Evolutionary conservation across 1,140 invertebrate genomes (phyloP).

Genomic region (Solenopsis fugax): DNA sequence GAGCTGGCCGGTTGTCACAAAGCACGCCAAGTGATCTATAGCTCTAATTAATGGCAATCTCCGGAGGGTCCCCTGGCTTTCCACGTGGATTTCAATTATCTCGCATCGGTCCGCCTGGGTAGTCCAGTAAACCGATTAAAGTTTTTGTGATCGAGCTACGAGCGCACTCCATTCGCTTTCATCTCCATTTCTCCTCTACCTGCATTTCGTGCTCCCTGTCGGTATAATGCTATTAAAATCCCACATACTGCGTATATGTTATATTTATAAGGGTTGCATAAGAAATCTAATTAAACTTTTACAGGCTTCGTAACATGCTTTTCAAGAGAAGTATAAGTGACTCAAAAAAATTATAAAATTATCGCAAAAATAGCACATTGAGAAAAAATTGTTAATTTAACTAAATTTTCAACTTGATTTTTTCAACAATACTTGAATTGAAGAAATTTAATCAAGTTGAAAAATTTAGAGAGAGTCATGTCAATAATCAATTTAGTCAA

Average conservation of each 20-base stretch:
- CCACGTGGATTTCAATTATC: conserved; percentile 82
- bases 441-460: too few relatives aligned
- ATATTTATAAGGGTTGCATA: conserved; percentile 43
- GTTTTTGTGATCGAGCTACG: conserved; percentile 71
- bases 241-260: conserved; percentile 23
- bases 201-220: conserved; percentile 7
- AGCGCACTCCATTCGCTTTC: conserved; percentile 56
- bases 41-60: conserved; percentile 82
- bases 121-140: conserved; percentile 77
- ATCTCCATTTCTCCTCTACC: conserved; percentile 54
- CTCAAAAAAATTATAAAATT: too few relatives aligned
- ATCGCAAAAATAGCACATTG: too few relatives aligned
- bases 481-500: too few relatives aligned
- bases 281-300: conserved; percentile 48
- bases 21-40: conserved; percentile 79
- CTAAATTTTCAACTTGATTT: too few relatives aligned
- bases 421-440: too few relatives aligned
- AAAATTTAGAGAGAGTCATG: too few relatives aligned
- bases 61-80: conserved; percentile 76
- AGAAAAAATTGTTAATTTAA: too few relatives aligned
- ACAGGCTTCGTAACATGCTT: not conserved
- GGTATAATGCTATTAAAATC: conserved; percentile 56
- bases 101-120: conserved; percentile 70
- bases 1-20: conserved; percentile 79
- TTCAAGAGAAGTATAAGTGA: not conserved